Evolutionary conservation across 2,888 invertebrate species (phyloP).

Genomic region (Bellardia pandia): DNA sequence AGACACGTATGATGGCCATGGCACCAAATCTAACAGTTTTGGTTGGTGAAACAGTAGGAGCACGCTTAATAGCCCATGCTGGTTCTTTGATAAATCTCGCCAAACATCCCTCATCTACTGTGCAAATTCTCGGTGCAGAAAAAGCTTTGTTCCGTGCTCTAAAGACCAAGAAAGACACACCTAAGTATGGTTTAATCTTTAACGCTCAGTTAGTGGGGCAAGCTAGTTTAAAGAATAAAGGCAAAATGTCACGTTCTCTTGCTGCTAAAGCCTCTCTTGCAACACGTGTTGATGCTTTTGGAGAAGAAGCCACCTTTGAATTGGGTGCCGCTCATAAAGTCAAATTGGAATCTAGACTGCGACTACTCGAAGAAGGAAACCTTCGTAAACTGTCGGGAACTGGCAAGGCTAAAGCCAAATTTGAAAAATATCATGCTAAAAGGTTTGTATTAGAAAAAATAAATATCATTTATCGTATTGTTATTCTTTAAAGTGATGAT

Average conservation of each 20-base stretch:
- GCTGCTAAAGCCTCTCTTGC: slow-evolving; percentile 98
- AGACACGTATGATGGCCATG: slow-evolving; percentile 98
- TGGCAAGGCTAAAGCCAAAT: slow-evolving; percentile 94
- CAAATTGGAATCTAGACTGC: slow-evolving; percentile 92
- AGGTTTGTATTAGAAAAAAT: slow-evolving; percentile 76
- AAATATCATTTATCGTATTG: slow-evolving; percentile 52
- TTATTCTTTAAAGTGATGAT: slow-evolving; percentile 83
- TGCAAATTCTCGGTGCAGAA: slow-evolving; percentile 99
- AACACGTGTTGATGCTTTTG: slow-evolving; percentile 96
- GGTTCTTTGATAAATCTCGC: slow-evolving; percentile 98
- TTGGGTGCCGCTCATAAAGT: slow-evolving; percentile 95
- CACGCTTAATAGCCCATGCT: slow-evolving; percentile 98
- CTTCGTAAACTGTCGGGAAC: slow-evolving; percentile 93
- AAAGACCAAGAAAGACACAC: slow-evolving; percentile 98
- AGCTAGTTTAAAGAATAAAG: slow-evolving; percentile 95
- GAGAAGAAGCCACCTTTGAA: slow-evolving; percentile 93
- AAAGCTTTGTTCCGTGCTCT: slow-evolving; percentile 98
- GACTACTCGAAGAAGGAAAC: slow-evolving; percentile 94
- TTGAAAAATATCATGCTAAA: slow-evolving; percentile 94
- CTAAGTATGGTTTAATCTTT: slow-evolving; percentile 99
- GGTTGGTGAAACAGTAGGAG: slow-evolving; percentile 98
- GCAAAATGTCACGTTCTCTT: slow-evolving; percentile 97
- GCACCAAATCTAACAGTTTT: slow-evolving; percentile 98
- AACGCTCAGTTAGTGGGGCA: slow-evolving; percentile 97
- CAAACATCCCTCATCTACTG: slow-evolving; percentile 98